Base-by-base conservation (phyloP, 2,797 vertebrate genomes). In the Sebastes trivittatus region DNA sequence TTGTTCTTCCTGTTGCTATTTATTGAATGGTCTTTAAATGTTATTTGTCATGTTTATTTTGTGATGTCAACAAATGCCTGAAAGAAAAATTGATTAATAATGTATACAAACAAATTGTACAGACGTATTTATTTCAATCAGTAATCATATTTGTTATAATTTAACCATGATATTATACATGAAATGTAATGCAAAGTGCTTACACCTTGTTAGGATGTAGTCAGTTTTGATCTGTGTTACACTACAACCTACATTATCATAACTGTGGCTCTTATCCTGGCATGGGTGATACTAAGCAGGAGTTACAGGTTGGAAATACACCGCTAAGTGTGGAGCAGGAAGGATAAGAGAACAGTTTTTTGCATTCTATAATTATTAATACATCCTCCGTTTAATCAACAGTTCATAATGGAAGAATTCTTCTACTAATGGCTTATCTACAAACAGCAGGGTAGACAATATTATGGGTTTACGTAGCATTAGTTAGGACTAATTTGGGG, bases 391-490 rank as follows among this genome's bases (percentile, higher is more conserved):
- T 64, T 67, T 34, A 27, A 84, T 73, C 14, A 83, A 83, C 62
- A 73, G 75, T 55, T 77, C n/a, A 85, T 71, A 58, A 61, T 63
- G 23, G 20, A 86, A 80, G 63, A 78, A 60, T 8, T 65, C 22
- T 81, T 81, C 83, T 10, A 84, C 60, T 80, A 88, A 66, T 59
- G 49, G 71, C 23, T 75, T 78, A 89, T 88, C 81, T 91, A 93
- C 72, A 90, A 87, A 93, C 87, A 93, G 88, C 88, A 91, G 90
- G 79, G 49, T 77, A 87, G 87, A 92, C 89, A 72, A 74, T 63
- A 74, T 71, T 76, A 84, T 67, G 36, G 22, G 52, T 75, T 71
- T 65, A 64, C 4, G 6, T 46, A 65, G 34, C 29, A 72, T 88
- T 82, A 87, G 29, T 55, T 16, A 38, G 42, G 72, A 73, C 84